Evolutionary conservation across 2,888 invertebrate species (phyloP).

Genomic region (Habrosyne pyritoides): DNA sequence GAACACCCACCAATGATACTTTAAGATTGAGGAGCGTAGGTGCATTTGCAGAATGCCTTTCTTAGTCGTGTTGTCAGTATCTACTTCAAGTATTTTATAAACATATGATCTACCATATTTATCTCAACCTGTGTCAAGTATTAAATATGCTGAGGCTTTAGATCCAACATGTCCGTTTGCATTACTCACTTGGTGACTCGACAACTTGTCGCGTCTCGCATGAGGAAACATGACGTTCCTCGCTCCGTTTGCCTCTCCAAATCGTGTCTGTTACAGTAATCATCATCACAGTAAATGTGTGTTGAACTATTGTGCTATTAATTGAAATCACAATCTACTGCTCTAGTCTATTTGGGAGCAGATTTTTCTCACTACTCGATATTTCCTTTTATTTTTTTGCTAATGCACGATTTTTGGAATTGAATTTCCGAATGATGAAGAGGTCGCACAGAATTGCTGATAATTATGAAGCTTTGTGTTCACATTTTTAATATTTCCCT

Average conservation of each 20-base stretch:
- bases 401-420: too few relatives aligned
- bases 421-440: background rate
- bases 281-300: slow-evolving; percentile 10
- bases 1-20: background rate
- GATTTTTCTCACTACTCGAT: too few relatives aligned
- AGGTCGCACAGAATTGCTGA: too few relatives aligned
- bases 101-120: too few relatives aligned
- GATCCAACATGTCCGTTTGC: slow-evolving; percentile 29
- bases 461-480: background rate
- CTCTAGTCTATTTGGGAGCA: too few relatives aligned
- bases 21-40: background rate
- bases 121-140: slow-evolving; percentile 8
- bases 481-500: background rate
- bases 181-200: slow-evolving; percentile 43
- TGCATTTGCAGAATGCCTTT: background rate
- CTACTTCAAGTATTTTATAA: too few relatives aligned
- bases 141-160: slow-evolving; percentile 12
- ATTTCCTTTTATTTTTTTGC: too few relatives aligned
- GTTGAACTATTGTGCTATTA: background rate
- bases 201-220: slow-evolving; percentile 55
- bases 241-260: slow-evolving; percentile 50
- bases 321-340: too few relatives aligned
- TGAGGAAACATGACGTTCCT: slow-evolving; percentile 45
- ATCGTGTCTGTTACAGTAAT: slow-evolving; percentile 39
- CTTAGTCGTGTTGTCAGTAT: background rate